Evolutionary conservation across 2,113 vertebrate species (phyloP).

Genomic region (Seriola dumerili): DNA sequence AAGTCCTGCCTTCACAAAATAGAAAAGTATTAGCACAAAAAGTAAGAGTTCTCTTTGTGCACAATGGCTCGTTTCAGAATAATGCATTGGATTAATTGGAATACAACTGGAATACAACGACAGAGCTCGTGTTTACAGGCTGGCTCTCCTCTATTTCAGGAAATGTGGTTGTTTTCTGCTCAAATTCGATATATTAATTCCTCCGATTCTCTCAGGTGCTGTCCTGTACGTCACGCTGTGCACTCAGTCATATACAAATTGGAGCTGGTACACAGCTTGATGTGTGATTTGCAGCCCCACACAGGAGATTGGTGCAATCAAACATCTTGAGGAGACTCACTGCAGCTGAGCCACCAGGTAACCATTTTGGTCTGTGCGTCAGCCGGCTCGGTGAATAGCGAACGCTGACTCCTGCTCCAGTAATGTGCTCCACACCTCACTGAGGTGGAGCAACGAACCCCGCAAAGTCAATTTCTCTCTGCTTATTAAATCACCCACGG

Average conservation of each 20-base stretch:
- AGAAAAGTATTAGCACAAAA: neutral
- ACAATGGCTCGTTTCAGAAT: neutral
- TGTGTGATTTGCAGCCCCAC: constrained; percentile 76
- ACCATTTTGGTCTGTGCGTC: constrained; percentile 63
- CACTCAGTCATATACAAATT: constrained; percentile 55
- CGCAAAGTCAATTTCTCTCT: constrained; percentile 71
- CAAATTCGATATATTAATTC: constrained; percentile 37
- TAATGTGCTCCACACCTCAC: constrained; percentile 55
- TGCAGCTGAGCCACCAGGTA: constrained; percentile 68
- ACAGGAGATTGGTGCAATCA: constrained; percentile 80
- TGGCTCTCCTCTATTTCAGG: neutral
- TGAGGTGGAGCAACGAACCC: constrained; percentile 49
- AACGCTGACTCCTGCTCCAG: constrained; percentile 49
- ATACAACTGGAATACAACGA: neutral
- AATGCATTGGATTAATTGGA: neutral
- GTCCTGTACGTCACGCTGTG: constrained; percentile 45
- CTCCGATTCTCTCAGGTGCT: constrained; percentile 31
- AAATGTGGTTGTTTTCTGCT: constrained; percentile 3
- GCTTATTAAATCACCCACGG: constrained; percentile 74
- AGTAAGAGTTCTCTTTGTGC: neutral
- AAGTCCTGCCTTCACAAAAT: no score
- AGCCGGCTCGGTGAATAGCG: constrained; percentile 40
- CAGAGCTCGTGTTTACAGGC: neutral
- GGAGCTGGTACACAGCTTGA: constrained; percentile 70
- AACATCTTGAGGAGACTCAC: constrained; percentile 61